These are phyloP conservation scores for Acanthosoma haemorrhoidale DNA, from an alignment of 2,888 invertebrate species.

Conservation along the genomic window DNA sequence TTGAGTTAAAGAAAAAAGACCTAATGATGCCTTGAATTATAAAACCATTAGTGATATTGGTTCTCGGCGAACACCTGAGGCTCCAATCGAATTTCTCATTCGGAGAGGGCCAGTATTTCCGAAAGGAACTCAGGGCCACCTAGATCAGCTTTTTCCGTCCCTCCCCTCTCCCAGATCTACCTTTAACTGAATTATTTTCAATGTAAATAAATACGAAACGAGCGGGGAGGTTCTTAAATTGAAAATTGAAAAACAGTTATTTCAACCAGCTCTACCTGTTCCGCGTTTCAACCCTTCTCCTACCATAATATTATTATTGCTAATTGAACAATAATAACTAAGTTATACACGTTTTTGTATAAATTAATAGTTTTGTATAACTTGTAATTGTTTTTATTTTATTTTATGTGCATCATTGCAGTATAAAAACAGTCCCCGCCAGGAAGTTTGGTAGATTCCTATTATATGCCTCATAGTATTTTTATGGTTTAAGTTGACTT, in stretches of 20 bases:
- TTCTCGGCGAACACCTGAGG: constrained; percentile 4
- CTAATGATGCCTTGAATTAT: constrained; percentile 24
- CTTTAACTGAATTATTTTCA: neutral
- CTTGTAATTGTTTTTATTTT: too few relatives aligned
- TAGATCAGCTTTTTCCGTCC: constrained; percentile 17
- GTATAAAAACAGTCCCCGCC: too few relatives aligned
- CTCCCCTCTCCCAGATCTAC: constrained; percentile 1
- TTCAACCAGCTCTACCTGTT: neutral
- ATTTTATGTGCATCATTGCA: too few relatives aligned
- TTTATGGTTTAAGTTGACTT: too few relatives aligned
- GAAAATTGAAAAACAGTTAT: neutral
- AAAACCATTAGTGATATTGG: constrained; percentile 28
- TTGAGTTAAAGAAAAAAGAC: neutral
- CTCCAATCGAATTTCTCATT: constrained; percentile 23
- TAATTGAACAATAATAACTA: neutral
- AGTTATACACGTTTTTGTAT: too few relatives aligned
- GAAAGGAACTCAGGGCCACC: neutral
- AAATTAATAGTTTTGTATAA: too few relatives aligned
- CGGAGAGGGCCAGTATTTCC: constrained; percentile 1
- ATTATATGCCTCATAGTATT: too few relatives aligned
- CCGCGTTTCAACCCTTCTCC: neutral
- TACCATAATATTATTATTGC: neutral
- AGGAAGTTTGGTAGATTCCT: too few relatives aligned
- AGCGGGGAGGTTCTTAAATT: neutral
- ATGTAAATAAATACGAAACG: neutral